Evolutionary conservation across 2,113 vertebrate genomes (phyloP).

Genomic region (Sceloporus undulatus): DNA sequence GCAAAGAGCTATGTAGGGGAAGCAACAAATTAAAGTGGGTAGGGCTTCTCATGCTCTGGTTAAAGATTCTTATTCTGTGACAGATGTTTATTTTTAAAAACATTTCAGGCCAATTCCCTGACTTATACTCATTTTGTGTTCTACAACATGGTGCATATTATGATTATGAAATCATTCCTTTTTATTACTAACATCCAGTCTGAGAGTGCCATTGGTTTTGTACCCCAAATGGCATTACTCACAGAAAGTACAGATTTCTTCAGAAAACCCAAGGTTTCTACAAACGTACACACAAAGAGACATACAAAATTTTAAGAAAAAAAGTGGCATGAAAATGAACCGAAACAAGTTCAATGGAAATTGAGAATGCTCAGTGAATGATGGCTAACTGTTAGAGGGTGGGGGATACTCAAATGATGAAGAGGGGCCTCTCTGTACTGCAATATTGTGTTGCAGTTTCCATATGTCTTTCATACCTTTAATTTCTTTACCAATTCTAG

Average conservation of each 20-base stretch:
- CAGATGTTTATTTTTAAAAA: neutral
- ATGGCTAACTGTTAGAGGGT: neutral
- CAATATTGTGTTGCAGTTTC: neutral
- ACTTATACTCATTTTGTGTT: neutral
- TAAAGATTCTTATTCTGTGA: neutral
- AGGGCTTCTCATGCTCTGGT: neutral
- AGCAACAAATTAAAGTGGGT: neutral
- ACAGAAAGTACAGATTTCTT: neutral
- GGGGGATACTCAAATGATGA: neutral
- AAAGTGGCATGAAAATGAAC: too few species aligned
- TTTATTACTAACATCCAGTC: neutral
- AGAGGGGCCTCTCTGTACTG: neutral
- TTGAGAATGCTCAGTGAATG: neutral
- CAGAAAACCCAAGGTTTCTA: neutral
- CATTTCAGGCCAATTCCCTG: neutral
- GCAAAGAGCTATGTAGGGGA: neutral
- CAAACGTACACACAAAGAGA: neutral
- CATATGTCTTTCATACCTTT: neutral
- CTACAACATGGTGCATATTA: neutral
- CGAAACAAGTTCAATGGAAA: neutral
- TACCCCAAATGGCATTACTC: neutral
- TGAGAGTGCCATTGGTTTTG: neutral
- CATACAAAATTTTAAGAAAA: too few species aligned
- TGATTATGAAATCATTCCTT: neutral
- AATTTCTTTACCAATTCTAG: neutral